Conservation (phyloP, 1,140 invertebrate species). For the Melanaphis sacchari region DNA sequence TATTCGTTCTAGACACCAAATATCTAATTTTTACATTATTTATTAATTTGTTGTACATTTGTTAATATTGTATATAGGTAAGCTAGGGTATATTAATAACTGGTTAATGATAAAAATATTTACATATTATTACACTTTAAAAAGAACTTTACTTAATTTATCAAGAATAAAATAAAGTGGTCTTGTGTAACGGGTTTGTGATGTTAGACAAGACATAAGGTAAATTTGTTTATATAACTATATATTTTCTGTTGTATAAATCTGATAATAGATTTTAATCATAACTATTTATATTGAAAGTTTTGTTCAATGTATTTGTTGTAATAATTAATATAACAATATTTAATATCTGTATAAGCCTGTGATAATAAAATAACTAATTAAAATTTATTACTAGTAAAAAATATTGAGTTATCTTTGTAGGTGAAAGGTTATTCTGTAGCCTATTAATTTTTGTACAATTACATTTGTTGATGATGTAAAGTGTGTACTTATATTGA, state of each 20-base stretch:
- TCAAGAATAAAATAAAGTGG: no score
- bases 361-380: conserved; percentile 52
- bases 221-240: neutral
- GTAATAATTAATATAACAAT: conserved; percentile 18
- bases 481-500: neutral
- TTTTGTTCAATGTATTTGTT: neutral
- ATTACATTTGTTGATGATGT: neutral
- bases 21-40: neutral
- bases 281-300: neutral
- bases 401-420: conserved; percentile 8
- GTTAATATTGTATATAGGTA: conserved; percentile 43
- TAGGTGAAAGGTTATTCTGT: conserved; percentile 21
- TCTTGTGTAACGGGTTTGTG: no score
- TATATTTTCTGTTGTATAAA: neutral
- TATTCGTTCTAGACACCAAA: neutral
- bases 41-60: conserved; percentile 32
- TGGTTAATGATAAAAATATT: neutral
- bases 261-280: neutral
- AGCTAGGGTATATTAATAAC: conserved; percentile 31
- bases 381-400: neutral
- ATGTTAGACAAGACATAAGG: no score
- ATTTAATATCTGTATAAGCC: conserved; percentile 23
- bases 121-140: no score
- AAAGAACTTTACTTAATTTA: no score
- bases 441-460: neutral